Evolutionary conservation across 2,888 invertebrate genomes (phyloP).

Genomic region (Diabrotica balteata): DNA sequence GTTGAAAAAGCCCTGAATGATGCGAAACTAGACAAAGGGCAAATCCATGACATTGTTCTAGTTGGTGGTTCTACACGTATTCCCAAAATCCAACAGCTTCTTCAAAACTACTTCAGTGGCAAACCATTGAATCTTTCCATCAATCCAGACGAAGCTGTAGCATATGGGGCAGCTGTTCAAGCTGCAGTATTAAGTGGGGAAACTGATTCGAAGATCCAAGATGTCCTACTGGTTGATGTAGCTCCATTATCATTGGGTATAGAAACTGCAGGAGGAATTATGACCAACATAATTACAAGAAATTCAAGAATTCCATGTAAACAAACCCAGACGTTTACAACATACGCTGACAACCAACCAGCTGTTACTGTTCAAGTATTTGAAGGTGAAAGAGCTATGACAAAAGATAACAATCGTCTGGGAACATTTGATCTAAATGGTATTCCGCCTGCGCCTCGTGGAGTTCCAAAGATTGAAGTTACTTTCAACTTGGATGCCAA

Average conservation of each 20-base stretch:
- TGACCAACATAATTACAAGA: conserved; percentile 69
- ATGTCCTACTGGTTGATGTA: conserved; percentile 74
- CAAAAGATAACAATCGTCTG: conserved; percentile 78
- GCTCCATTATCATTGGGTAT: conserved; percentile 75
- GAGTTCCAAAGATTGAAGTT: conserved; percentile 73
- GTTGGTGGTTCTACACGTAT: conserved; percentile 85
- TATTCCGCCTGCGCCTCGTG: conserved; percentile 74
- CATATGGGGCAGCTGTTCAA: conserved; percentile 57
- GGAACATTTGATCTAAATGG: conserved; percentile 72
- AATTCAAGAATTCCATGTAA: conserved; percentile 66
- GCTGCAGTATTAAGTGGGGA: conserved; percentile 54
- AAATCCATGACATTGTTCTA: conserved; percentile 80
- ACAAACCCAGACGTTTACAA: conserved; percentile 67
- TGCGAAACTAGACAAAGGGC: conserved; percentile 76
- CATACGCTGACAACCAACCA: conserved; percentile 73
- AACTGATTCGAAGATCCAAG: conserved; percentile 76
- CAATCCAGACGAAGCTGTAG: conserved; percentile 57
- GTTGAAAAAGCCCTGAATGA: conserved; percentile 80
- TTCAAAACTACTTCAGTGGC: conserved; percentile 78
- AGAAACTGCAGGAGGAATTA: conserved; percentile 82
- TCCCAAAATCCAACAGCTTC: conserved; percentile 77
- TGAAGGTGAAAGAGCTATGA: conserved; percentile 81
- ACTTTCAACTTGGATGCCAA: conserved; percentile 79
- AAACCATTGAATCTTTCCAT: conserved; percentile 55
- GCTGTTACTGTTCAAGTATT: conserved; percentile 68